Evolutionary conservation across 2,113 vertebrate genomes (phyloP).

Genomic region (Callionymus lyra): DNA sequence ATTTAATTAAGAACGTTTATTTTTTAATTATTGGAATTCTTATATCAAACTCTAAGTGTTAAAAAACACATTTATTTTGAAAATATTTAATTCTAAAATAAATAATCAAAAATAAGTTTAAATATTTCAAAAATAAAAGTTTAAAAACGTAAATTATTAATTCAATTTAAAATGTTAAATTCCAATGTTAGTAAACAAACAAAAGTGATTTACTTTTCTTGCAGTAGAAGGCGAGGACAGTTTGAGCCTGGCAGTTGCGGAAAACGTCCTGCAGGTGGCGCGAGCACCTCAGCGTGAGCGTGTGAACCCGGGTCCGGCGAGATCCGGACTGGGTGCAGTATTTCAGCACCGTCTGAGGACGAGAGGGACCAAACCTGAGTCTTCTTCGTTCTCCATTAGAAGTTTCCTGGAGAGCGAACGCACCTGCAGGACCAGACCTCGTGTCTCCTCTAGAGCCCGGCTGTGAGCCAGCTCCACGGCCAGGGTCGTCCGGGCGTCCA

Average conservation of each 20-base stretch:
- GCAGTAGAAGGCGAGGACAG: constrained; percentile 67
- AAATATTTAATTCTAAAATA: too few species aligned
- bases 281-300: constrained; percentile 55
- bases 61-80: too few species aligned
- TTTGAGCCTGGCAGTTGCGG: constrained; percentile 66
- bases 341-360: constrained; percentile 47
- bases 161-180: too few species aligned
- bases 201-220: constrained; percentile 61
- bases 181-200: background rate
- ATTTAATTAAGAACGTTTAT: too few species aligned
- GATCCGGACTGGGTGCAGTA: constrained; percentile 55
- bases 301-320: constrained; percentile 61
- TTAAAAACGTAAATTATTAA: too few species aligned
- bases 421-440: constrained; percentile 63
- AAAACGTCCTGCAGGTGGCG: constrained; percentile 62
- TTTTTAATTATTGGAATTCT: too few species aligned
- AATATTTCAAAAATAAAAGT: too few species aligned
- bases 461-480: constrained; percentile 63
- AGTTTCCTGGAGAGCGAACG: background rate
- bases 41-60: too few species aligned
- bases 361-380: background rate
- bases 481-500: constrained; percentile 54
- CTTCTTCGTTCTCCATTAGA: background rate
- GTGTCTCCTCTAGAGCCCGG: constrained; percentile 55
- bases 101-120: too few species aligned